Base-by-base conservation (phyloP, 1,140 invertebrate species). In the Zaprionus davidi region DNA sequence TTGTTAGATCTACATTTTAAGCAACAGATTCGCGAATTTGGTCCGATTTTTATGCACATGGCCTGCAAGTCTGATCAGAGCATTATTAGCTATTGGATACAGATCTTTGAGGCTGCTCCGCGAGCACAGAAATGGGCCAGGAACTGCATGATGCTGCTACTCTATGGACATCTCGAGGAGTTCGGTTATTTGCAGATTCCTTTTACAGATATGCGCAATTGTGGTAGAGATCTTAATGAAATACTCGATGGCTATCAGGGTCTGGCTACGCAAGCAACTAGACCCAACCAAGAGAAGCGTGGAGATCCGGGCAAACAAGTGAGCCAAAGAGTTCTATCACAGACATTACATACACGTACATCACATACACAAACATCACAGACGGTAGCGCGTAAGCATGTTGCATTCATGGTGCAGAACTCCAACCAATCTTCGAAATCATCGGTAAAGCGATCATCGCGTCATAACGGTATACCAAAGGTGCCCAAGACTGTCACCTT, bases 151-250 rank as follows among this genome's bases (percentile, higher is more conserved):
- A 66, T 81, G 68, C 53, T 88, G 0, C 56, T 88, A 0, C 73
- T 90, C 59, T 75, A 72, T 13, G 78, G 60, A 1, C 84, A 88
- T 38, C 9, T 88, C 3, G 71, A 64, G 31, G 85, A 87, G 7
- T 65, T 81, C 9, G 75, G 85, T 1, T 60, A 36, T 1, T 38
- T 87, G 1, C 51, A 67, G 53, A 26, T 34, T 5, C 84, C 84
- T 1, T 88, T 88, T 13, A 79, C 85, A 0, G 81, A 88, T 64
- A 24, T 69, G 24, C 22, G 49, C 3, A 85, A 81, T 6, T 71
- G 57, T 22, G 22, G 34, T 4, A 57, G 2, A 4, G 41, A 88
- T 59, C 51, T 88, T 0, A 90, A 85, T 4, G 51, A 46, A 0
- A 20, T 87, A 4, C 5, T 87, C 11, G 67, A 79, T 7, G 17